Conservation (phyloP, 2,888 invertebrate species). For the Lottia gigantea region DNA sequence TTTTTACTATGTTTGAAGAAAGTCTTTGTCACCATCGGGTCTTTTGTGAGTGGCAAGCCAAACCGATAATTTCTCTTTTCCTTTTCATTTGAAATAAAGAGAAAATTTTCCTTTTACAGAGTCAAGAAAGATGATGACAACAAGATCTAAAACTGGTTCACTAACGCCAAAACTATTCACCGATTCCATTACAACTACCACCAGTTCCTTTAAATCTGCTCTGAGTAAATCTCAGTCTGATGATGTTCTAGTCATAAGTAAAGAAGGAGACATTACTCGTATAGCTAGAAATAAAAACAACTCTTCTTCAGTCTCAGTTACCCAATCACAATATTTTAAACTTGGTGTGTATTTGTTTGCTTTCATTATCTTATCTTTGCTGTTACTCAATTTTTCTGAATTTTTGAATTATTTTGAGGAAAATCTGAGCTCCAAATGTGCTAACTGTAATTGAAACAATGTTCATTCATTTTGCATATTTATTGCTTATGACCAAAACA, state of each 20-base stretch:
- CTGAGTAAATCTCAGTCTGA: constrained; percentile 44
- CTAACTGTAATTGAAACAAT: too few relatives aligned
- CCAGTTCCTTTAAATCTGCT: constrained; percentile 45
- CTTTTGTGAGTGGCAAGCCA: too few relatives aligned
- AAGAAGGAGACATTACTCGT: constrained; percentile 66
- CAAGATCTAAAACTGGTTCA: constrained; percentile 83
- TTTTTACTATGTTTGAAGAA: too few relatives aligned
- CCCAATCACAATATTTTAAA: constrained; percentile 51
- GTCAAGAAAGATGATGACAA: constrained; percentile 74
- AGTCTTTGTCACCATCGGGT: too few relatives aligned
- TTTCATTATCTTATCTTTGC: neutral
- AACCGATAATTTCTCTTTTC: too few relatives aligned
- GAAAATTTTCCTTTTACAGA: neutral
- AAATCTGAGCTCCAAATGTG: neutral
- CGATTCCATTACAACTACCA: constrained; percentile 68
- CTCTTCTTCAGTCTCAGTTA: constrained; percentile 35
- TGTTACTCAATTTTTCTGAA: neutral
- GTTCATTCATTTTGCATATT: too few relatives aligned
- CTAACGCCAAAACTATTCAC: constrained; percentile 75
- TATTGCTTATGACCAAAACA: too few relatives aligned
- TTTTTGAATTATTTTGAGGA: constrained; percentile 13
- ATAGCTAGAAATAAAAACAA: constrained; percentile 52
- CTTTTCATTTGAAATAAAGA: too few relatives aligned
- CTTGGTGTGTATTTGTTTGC: constrained; percentile 41
- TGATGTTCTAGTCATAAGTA: constrained; percentile 64